Percentiles rank a stretch among this genome's conserved stretches.
Evolutionary conservation across 2,113 vertebrate genomes (phyloP).

Genomic region (Seriola dumerili): DNA sequence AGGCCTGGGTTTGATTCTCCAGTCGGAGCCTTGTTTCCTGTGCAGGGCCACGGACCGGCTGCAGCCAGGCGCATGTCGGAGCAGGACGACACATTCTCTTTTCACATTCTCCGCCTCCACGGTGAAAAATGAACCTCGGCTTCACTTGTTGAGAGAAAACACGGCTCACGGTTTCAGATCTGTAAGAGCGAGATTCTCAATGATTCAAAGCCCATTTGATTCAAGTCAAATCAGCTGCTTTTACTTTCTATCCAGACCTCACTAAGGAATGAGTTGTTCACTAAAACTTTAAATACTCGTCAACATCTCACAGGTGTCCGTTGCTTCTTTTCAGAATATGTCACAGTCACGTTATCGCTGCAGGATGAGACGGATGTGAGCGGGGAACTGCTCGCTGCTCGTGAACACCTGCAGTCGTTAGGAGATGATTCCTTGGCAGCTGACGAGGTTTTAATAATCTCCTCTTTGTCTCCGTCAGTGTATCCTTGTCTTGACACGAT

Average conservation of each 20-base stretch:
- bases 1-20: not conserved
- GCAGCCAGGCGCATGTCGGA: no score
- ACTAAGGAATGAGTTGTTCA: no score
- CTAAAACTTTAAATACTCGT: not conserved
- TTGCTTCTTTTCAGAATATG: constrained; percentile 1
- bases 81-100: no score
- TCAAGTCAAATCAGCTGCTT: no score
- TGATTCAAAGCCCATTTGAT: no score
- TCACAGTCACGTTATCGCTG: not conserved
- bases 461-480: not conserved
- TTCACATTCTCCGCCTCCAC: no score
- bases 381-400: not conserved
- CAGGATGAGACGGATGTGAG: not conserved
- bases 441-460: constrained; percentile 7
- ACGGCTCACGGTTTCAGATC: no score
- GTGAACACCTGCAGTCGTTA: not conserved
- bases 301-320: not conserved
- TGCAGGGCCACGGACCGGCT: no score
- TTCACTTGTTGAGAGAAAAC: no score
- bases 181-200: no score
- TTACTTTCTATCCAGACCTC: no score
- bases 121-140: no score
- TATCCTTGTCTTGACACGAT: not conserved
- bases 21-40: not conserved
- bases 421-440: constrained; percentile 11